Conservation (phyloP, 2,888 invertebrate genomes). For the Camponotus fellah region DNA sequence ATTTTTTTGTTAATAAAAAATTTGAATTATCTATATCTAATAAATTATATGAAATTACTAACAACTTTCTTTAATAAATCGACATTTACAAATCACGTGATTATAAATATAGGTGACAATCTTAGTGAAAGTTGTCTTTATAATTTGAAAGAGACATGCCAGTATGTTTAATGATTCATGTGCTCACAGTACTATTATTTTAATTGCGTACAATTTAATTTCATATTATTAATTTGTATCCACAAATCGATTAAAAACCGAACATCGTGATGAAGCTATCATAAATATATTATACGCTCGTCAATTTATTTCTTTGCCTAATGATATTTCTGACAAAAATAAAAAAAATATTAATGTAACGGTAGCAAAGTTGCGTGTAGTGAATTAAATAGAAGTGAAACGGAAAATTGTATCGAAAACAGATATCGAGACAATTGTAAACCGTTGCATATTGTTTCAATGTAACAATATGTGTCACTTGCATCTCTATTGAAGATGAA, state of each 20-base stretch:
- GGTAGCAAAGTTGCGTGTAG: neutral
- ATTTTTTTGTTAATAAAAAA: slow-evolving; percentile 4
- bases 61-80: slow-evolving; percentile 1
- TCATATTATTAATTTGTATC: neutral
- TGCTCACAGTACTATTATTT: neutral
- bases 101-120: slow-evolving; percentile 27
- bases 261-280: neutral
- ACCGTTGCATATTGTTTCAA: slow-evolving; percentile 12
- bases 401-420: slow-evolving; percentile 30
- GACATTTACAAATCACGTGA: neutral
- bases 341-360: neutral
- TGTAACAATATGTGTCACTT: slow-evolving; percentile 22
- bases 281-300: neutral
- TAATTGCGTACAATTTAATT: neutral
- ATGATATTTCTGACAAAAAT: neutral
- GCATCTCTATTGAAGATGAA: slow-evolving; percentile 10
- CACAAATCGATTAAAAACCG: slow-evolving; percentile 9
- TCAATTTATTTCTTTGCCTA: slow-evolving; percentile 10
- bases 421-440: neutral
- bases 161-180: slow-evolving; percentile 19
- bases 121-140: slow-evolving; percentile 39
- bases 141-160: neutral
- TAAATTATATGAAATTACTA: neutral
- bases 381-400: slow-evolving; percentile 13
- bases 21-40: neutral